Conservation (phyloP, 2,113 vertebrate species). For the Mesitornis unicolor region DNA sequence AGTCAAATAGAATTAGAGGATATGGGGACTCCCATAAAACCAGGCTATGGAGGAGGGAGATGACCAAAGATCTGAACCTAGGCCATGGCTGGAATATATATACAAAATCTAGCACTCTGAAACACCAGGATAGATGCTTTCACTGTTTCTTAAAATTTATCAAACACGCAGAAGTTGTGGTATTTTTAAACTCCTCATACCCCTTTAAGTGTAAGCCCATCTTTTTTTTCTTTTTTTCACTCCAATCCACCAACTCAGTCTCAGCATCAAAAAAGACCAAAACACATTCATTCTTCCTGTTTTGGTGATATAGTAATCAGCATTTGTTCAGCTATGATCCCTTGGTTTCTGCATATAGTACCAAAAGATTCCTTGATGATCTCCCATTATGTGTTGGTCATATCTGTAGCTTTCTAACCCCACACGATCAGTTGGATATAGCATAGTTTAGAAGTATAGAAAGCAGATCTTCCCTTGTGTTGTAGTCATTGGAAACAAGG, state of each 20-base stretch:
- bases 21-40: not conserved
- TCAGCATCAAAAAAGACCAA: not conserved
- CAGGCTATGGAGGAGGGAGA: not conserved
- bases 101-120: not conserved
- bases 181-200: not conserved
- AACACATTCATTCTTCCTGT: not conserved
- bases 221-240: not conserved
- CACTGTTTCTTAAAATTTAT: not conserved
- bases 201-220: accelerated
- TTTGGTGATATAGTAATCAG: not conserved
- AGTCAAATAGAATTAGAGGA: not conserved
- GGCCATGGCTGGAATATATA: not conserved
- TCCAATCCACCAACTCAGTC: not conserved
- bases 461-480: not conserved
- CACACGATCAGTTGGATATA: not conserved
- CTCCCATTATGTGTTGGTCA: not conserved
- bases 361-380: not conserved
- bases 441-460: not conserved
- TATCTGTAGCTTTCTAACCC: not conserved
- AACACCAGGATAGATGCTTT: not conserved
- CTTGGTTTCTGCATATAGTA: not conserved
- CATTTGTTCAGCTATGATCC: not conserved
- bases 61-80: not conserved
- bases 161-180: not conserved
- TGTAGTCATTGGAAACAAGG: not conserved